These are phyloP conservation scores for Orthosia incerta DNA, from an alignment of 2,888 invertebrate genomes.

Conservation along the genomic window DNA sequence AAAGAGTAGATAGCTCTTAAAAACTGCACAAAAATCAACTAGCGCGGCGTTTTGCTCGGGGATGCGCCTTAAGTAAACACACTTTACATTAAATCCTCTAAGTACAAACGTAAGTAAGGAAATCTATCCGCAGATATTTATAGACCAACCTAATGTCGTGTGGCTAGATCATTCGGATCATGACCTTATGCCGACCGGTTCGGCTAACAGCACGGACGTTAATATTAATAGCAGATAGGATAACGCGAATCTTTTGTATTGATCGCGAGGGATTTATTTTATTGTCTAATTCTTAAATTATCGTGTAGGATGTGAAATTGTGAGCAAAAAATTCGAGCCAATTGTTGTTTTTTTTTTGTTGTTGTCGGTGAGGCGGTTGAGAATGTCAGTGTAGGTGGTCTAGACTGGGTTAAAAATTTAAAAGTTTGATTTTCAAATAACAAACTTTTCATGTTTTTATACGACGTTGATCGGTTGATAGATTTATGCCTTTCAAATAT, in stretches of 20 bases:
- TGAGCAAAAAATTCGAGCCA: background rate
- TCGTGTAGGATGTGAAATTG: constrained; percentile 29
- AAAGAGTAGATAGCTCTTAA: no score
- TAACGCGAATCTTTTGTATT: constrained; percentile 54
- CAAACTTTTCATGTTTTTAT: constrained; percentile 1
- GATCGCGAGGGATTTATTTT: constrained; percentile 50
- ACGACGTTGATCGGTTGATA: background rate
- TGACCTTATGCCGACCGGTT: constrained; percentile 72
- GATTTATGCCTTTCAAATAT: background rate
- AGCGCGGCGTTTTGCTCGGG: no score
- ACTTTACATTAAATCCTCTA: background rate
- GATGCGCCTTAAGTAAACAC: no score
- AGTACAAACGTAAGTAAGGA: constrained; percentile 21
- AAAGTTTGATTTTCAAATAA: background rate
- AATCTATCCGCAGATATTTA: constrained; percentile 45
- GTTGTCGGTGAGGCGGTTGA: background rate
- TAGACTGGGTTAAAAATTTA: background rate
- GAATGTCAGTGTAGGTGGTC: background rate
- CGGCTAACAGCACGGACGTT: constrained; percentile 45
- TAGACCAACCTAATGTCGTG: constrained; percentile 49
- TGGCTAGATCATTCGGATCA: constrained; percentile 60
- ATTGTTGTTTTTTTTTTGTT: constrained; percentile 7
- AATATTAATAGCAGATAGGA: constrained; percentile 60
- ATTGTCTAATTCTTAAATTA: constrained; percentile 28
- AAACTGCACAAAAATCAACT: no score